Percentiles rank a stretch among this genome's conserved stretches.
phyloP scores from a whole-genome alignment of 2,797 vertebrate species.

The Percopsis omiscomaycus region DNA sequence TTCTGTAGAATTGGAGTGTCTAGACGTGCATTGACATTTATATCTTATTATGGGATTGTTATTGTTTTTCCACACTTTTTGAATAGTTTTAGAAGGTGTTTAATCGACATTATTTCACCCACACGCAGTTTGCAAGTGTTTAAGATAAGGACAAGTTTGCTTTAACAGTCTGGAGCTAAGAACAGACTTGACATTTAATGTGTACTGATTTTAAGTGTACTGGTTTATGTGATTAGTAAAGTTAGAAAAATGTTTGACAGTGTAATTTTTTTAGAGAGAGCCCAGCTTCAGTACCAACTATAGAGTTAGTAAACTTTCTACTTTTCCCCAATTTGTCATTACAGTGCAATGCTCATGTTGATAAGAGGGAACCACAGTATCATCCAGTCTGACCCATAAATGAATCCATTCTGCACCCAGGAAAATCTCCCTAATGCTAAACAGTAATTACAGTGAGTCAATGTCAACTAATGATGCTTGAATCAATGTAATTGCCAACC shows the following conservation, averaged over 20 bases:
- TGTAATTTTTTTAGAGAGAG: neutral
- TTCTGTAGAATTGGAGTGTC: no score
- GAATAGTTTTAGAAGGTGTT: conserved; percentile 13
- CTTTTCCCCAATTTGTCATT: conserved; percentile 8
- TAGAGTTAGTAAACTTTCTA: conserved; percentile 1
- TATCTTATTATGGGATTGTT: no score
- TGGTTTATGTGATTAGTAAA: neutral
- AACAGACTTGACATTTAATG: no score
- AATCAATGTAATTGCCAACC: conserved; percentile 57
- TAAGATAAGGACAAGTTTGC: neutral
- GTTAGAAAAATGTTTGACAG: neutral
- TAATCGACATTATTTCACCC: conserved; percentile 12
- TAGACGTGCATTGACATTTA: no score
- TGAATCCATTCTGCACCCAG: conserved; percentile 35
- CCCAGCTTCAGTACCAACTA: neutral
- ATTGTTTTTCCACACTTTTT: conserved; percentile 2
- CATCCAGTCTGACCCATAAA: conserved; percentile 32
- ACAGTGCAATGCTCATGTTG: conserved; percentile 12
- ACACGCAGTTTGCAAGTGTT: conserved; percentile 9
- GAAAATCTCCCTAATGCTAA: conserved; percentile 43
- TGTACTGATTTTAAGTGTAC: neutral
- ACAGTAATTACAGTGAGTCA: conserved; percentile 59
- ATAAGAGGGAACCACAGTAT: conserved; percentile 21
- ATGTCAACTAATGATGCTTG: conserved; percentile 57
- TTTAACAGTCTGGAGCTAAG: neutral